Evolutionary conservation across 2,797 vertebrate species (phyloP).

Genomic region (Lagorchestes hirsutus): DNA sequence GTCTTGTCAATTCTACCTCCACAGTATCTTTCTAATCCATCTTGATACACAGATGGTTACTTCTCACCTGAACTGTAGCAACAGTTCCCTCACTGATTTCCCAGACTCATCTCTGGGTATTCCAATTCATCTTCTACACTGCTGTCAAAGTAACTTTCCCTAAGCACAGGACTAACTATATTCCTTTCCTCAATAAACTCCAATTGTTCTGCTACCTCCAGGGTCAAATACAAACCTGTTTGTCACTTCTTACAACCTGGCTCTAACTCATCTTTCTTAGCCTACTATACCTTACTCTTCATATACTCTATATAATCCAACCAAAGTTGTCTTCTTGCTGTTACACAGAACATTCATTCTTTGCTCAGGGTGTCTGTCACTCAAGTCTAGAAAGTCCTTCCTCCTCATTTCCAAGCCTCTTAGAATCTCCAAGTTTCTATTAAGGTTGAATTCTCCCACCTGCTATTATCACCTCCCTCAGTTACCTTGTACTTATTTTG

Average conservation of each 20-base stretch:
- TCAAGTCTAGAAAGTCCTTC: background rate
- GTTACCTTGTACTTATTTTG: background rate
- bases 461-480: background rate
- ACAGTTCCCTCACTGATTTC: background rate
- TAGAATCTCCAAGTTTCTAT: background rate
- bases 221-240: background rate
- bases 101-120: background rate
- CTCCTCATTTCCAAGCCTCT: background rate
- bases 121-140: background rate
- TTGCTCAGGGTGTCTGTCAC: background rate
- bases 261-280: background rate
- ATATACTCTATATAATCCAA: background rate
- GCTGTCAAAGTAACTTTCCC: background rate
- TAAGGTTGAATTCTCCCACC: background rate
- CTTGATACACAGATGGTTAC: background rate
- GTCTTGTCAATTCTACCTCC: background rate
- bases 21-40: background rate
- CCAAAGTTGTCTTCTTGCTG: background rate
- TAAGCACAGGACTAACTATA: background rate
- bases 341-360: background rate
- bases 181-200: background rate
- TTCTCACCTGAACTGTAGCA: background rate
- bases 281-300: background rate
- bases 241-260: background rate
- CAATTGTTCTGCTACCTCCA: background rate